Evolutionary conservation across 2,888 invertebrate genomes (phyloP).

Genomic region (Yponomeuta cagnagella): DNA sequence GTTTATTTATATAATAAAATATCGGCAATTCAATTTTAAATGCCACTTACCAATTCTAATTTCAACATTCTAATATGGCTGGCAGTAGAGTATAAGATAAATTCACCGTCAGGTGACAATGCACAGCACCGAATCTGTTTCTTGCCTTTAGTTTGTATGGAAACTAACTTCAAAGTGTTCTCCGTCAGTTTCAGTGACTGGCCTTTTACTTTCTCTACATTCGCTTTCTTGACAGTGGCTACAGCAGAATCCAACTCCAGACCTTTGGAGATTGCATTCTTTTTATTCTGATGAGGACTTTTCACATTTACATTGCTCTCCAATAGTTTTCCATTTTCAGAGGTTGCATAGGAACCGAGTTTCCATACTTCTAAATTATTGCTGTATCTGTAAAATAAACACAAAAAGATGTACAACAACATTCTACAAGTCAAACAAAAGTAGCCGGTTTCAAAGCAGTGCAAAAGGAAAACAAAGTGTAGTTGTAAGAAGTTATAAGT

Average conservation of each 20-base stretch:
- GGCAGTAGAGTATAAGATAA: conserved; percentile 85
- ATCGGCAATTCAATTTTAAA: no score
- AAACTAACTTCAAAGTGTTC: conserved; percentile 81
- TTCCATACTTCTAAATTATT: conserved; percentile 74
- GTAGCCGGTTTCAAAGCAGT: not conserved
- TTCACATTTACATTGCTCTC: conserved; percentile 28
- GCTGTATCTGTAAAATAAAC: conserved; percentile 54
- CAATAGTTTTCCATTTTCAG: conserved; percentile 73
- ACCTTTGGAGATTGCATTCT: conserved; percentile 28
- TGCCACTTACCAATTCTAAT: conserved; percentile 71
- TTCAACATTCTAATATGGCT: conserved; percentile 80
- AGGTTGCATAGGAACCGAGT: conserved; percentile 67
- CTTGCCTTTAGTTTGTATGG: conserved; percentile 78
- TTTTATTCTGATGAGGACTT: conserved; percentile 23
- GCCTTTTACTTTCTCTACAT: conserved; percentile 29
- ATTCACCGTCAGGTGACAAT: conserved; percentile 81
- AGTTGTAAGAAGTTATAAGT: no score
- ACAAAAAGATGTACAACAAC: not conserved
- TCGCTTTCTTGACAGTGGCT: conserved; percentile 34
- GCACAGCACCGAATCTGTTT: conserved; percentile 82
- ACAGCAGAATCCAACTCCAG: conserved; percentile 51
- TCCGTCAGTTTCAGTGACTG: conserved; percentile 55
- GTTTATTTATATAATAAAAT: no score
- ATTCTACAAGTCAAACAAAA: no score
- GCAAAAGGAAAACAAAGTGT: not conserved